Evolutionary conservation across 2,113 vertebrate species (phyloP), one percentile per base, ranked within the genome.

Genomic region (Sorex fumeus): DNA sequence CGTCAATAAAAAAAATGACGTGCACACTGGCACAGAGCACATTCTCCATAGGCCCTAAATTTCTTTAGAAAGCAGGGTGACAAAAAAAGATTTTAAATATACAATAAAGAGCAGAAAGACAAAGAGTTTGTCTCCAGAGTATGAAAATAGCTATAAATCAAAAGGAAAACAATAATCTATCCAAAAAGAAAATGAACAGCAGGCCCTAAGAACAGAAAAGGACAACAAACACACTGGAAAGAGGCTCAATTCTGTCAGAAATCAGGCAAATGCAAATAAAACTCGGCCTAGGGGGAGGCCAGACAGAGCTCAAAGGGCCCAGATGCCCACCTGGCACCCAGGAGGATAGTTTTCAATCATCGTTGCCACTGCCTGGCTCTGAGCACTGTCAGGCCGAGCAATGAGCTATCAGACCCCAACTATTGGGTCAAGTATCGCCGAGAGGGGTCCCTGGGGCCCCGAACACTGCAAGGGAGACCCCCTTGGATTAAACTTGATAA

Each of bases 1-100:
- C 25, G 74, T 19, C 62, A 47, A 30, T 8, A 83, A 50, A 50
- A 60, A 60, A 74, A 69, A 53, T 25, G 15, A 47, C 3, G 18
- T 0, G 1, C 0, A 18, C 6, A 2, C 1, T 4, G 19, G 77
- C 36, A 0, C 69, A 28, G 47, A 69, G 60, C 62, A 25, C 3
- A 27, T 28, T 69, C 71, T 70, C 57, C 62, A 19, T 69, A 53
- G 6, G 30, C 5, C 9, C 3, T 28, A 70, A 34, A 21, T n/a
- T 85, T 69, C 67, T 71, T 79, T 40, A 72, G 72, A 79, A 84
- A 53, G 78, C 67, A 45, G 19, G 81, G n/a, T 32, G 18, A 60
- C 43, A 72, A 85, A 76, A 2, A 10, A 28, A 19, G 34, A 50
- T 34, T 40, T 40, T 40, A 60, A 60, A 21, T 60, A 60, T 19